Evolutionary conservation across 2,797 vertebrate genomes (phyloP).

Genomic region (Gastrophryne carolinensis): DNA sequence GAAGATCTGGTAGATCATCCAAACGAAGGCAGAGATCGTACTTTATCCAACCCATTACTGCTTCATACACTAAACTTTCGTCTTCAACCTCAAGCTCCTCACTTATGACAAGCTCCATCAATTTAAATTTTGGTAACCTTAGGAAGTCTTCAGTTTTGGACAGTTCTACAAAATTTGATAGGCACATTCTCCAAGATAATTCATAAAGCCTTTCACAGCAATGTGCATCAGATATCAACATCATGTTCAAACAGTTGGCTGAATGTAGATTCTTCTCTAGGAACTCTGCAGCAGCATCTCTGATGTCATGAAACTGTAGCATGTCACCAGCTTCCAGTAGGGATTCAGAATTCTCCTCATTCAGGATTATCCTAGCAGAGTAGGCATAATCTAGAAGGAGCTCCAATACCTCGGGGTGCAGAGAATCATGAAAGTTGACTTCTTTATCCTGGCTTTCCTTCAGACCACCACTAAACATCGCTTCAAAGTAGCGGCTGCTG

Average conservation of each 20-base stretch:
- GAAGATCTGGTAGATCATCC: conserved; percentile 72
- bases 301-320: conserved; percentile 84
- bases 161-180: conserved; percentile 77
- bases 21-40: conserved; percentile 72
- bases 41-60: conserved; percentile 82
- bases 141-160: conserved; percentile 80
- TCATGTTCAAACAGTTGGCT: conserved; percentile 83
- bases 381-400: conserved; percentile 82
- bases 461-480: conserved; percentile 81
- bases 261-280: conserved; percentile 82
- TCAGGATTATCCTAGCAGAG: conserved; percentile 79
- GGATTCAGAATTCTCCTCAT: conserved; percentile 84
- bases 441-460: conserved; percentile 76
- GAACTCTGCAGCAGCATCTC: conserved; percentile 79
- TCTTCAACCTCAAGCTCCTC: conserved; percentile 85
- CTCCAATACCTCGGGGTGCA: conserved; percentile 83
- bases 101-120: conserved; percentile 79
- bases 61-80: conserved; percentile 81
- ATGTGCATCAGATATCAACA: conserved; percentile 82
- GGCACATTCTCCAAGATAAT: conserved; percentile 82
- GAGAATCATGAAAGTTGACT: conserved; percentile 79
- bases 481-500: conserved; percentile 83
- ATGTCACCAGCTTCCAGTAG: conserved; percentile 82
- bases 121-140: conserved; percentile 75
- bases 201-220: conserved; percentile 79